Evolutionary conservation across 2,888 invertebrate genomes (phyloP), one percentile per base, ranked within the genome.

Genomic region (Phoronis australis): DNA sequence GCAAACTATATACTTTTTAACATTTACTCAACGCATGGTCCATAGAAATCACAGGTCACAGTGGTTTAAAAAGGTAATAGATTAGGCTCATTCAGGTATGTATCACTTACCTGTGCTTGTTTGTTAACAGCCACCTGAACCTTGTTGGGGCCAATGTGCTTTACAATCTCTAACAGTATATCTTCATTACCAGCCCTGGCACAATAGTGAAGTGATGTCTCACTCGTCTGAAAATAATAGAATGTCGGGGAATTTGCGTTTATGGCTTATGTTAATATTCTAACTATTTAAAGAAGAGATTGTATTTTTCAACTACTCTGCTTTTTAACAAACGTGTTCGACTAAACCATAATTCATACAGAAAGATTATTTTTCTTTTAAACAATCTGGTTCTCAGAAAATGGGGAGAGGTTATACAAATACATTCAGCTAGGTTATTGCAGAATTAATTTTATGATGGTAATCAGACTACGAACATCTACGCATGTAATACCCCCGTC

Each of bases 101-200:
- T n/a, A n/a, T 23, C 5, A 24, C 48, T 89, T 56, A 92, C 87
- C 51, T 87, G 87, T 50, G 91, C 90, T 75, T 97, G 97, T 66
- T 87, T 86, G 75, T 99, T 99, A 64, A 97, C 83, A 0, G 94
- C 93, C 75, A 88, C 87, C 68, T 94, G 90, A n/a, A 94, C 85
- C 57, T 91, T 90, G 1, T 88, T 87, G 1, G 90, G 83, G 15
- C 87, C 85, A 84, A 97, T 89, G 65, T 91, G 87, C 37, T 88
- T 83, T 40, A 97, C 87, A 85, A 99, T 94, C 77, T 96, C 96
- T 63, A 86, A 84, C 63, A 99, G 81, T 4, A 97, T 88, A 64
- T 94, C 93, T 71, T 94, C 94, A 78, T 95, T 96, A 20, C 99
- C 99, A 4, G 92, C 90, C 21, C 90, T 82, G 1, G 97, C 94